phyloP scores from a whole-genome alignment of 2,888 invertebrate genomes.

The Mallateleia sp. region DNA sequence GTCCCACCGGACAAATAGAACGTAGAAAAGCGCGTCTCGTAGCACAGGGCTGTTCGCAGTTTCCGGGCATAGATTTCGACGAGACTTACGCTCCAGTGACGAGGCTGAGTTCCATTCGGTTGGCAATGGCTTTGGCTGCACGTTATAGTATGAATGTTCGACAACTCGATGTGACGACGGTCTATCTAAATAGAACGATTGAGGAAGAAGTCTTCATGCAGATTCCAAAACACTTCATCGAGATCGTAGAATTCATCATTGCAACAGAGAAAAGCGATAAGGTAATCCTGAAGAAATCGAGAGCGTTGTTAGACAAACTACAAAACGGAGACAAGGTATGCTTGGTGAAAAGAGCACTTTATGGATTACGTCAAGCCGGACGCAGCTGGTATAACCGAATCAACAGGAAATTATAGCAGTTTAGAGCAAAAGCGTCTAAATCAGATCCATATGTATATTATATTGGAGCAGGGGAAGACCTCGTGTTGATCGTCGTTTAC shows the following conservation, averaged over 20 bases:
- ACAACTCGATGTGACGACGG: slow-evolving; percentile 32
- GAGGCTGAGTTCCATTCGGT: slow-evolving; percentile 14
- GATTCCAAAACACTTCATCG: neutral
- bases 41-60: slow-evolving; percentile 32
- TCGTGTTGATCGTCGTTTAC: slow-evolving; percentile 73
- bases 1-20: slow-evolving; percentile 13
- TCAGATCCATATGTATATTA: slow-evolving; percentile 75
- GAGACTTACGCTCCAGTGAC: slow-evolving; percentile 37
- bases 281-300: neutral
- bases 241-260: neutral
- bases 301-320: slow-evolving; percentile 28
- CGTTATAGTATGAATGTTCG: neutral
- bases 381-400: slow-evolving; percentile 76
- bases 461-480: slow-evolving; percentile 60
- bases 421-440: slow-evolving; percentile 50
- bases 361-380: slow-evolving; percentile 78
- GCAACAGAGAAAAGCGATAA: neutral
- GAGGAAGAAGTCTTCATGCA: slow-evolving; percentile 11
- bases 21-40: slow-evolving; percentile 37
- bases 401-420: slow-evolving; percentile 54
- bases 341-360: slow-evolving; percentile 75
- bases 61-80: slow-evolving; percentile 16
- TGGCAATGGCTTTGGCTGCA: neutral
- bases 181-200: slow-evolving; percentile 45
- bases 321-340: slow-evolving; percentile 71